These are phyloP conservation scores for Pentamera pediparva DNA, from an alignment of 53 echinoderm and acorn worm species.

Conservation along the genomic window DNA sequence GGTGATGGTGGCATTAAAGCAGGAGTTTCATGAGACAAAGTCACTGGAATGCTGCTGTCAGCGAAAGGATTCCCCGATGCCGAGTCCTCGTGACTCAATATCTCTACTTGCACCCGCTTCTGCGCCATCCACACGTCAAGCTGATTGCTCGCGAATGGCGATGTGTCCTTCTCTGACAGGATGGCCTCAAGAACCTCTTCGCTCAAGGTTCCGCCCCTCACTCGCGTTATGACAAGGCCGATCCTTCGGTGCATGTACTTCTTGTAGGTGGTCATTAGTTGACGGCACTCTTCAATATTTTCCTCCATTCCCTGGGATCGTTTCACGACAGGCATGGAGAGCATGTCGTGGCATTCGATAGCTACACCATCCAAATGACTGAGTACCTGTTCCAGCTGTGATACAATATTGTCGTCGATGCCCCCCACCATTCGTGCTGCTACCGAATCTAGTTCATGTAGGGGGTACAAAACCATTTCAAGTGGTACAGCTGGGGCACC, in stretches of 20 bases:
- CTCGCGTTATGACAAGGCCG: neutral
- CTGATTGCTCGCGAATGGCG: conserved; percentile 4
- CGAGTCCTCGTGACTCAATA: neutral
- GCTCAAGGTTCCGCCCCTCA: neutral
- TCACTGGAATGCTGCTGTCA: no score
- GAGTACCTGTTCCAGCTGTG: conserved; percentile 29
- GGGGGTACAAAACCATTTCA: conserved; percentile 38
- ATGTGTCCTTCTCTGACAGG: conserved; percentile 11
- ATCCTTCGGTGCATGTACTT: neutral
- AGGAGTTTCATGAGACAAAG: neutral
- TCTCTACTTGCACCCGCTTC: neutral
- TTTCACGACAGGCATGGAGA: neutral
- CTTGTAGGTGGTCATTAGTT: neutral
- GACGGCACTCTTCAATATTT: conserved; percentile 17
- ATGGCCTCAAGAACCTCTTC: neutral
- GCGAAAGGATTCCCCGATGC: no score
- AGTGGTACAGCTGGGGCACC: conserved; percentile 43
- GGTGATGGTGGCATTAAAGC: no score
- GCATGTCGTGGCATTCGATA: conserved; percentile 39
- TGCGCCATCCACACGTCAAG: neutral
- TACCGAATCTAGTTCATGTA: conserved; percentile 27
- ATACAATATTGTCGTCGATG: conserved; percentile 22
- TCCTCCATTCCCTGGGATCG: conserved; percentile 31
- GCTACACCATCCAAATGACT: conserved; percentile 28
- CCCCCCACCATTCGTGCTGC: conserved; percentile 39